Percentiles rank a stretch among this genome's conserved stretches.
Conservation (phyloP, 2,113 vertebrate species). For the Apistogramma diplotaenia region DNA sequence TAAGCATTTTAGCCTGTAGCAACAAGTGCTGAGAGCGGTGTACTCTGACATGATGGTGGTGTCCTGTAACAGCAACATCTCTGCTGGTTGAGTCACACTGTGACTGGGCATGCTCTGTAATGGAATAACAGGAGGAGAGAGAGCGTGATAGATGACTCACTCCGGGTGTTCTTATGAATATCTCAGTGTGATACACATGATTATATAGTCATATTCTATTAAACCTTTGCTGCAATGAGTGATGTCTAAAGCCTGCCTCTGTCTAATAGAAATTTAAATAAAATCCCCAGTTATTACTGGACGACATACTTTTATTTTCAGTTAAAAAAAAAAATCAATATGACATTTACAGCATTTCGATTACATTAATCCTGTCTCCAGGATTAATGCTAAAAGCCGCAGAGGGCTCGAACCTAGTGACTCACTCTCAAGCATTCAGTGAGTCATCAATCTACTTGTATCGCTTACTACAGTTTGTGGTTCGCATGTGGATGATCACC, state of each 20-base stretch:
- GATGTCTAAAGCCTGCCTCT: not conserved
- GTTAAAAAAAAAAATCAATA: not conserved
- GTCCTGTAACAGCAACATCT: conserved; percentile 9
- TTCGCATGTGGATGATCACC: not conserved
- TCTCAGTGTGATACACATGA: conserved; percentile 48
- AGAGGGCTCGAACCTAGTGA: conserved; percentile 26
- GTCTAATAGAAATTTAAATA: not conserved
- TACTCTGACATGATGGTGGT: not conserved
- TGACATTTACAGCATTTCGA: not conserved
- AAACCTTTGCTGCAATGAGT: not conserved
- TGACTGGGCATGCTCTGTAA: conserved; percentile 46
- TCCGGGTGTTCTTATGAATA: conserved; percentile 52
- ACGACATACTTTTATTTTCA: not conserved
- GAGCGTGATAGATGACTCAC: conserved; percentile 58
- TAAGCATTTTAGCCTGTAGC: not conserved
- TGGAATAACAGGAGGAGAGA: conserved; percentile 17
- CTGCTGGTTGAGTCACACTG: conserved; percentile 48
- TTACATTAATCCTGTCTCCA: not conserved
- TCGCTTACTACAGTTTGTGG: conserved; percentile 1
- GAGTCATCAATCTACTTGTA: conserved; percentile 39
- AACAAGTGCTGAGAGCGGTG: not conserved
- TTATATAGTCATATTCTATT: conserved; percentile 35
- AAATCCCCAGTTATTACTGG: not conserved
- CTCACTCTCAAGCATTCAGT: conserved; percentile 21
- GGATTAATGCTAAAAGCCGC: conserved; percentile 10